A percentile compares a stretch with the other conserved stretches of the same genome.
Conservation (phyloP, 2,113 vertebrate genomes). For the Physeter macrocephalus region DNA sequence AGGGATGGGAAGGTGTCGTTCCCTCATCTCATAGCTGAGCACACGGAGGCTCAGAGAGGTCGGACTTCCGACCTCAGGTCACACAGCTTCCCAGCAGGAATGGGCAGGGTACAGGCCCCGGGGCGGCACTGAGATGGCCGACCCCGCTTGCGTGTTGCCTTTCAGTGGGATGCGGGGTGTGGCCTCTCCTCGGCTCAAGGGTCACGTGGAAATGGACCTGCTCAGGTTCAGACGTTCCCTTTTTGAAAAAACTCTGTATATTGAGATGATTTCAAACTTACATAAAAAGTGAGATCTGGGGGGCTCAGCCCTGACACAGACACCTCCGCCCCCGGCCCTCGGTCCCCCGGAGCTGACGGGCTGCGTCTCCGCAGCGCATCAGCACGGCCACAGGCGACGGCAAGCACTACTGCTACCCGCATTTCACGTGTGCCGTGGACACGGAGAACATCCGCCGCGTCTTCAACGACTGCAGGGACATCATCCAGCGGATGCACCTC, state of each 20-base stretch:
- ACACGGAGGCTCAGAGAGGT: not conserved
- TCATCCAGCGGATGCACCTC: slow-evolving; percentile 99
- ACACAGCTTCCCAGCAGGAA: not conserved
- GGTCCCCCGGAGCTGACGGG: not conserved
- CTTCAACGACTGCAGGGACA: slow-evolving; percentile 98
- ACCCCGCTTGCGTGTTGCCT: not conserved
- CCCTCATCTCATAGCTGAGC: not conserved
- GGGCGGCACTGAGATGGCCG: not conserved
- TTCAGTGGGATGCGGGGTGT: not conserved
- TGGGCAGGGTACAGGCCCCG: not conserved
- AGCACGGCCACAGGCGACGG: slow-evolving; percentile 96
- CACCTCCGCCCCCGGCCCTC: not conserved
- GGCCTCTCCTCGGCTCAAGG: not conserved
- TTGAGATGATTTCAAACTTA: not conserved
- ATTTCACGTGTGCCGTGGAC: slow-evolving; percentile 98
- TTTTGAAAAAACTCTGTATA: not conserved
- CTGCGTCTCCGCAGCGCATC: slow-evolving; percentile 87
- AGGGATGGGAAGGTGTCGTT: not conserved
- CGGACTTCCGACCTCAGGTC: not conserved
- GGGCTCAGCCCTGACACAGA: not conserved
- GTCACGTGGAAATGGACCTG: not conserved
- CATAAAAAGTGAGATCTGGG: not conserved
- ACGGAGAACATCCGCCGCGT: slow-evolving; percentile 98
- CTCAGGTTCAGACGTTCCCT: not conserved
- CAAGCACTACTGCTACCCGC: slow-evolving; percentile 98